phyloP scores from a whole-genome alignment of 1,140 invertebrate genomes.

The Neoseiulus cucumeris region DNA sequence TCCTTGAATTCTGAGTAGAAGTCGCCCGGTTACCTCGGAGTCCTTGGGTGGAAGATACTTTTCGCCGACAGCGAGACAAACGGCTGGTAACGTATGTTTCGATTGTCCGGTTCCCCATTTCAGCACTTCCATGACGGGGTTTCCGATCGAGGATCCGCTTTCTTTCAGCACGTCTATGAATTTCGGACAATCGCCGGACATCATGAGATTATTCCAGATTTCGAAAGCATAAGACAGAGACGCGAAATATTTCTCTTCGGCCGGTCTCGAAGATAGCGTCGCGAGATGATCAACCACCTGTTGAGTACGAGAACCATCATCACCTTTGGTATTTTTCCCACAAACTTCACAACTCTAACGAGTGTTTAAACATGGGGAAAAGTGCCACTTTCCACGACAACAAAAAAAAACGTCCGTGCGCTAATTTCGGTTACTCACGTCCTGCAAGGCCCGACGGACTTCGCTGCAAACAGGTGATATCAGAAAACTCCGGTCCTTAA shows the following conservation, averaged over 20 bases:
- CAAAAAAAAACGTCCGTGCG: no score
- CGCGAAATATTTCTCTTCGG: background rate
- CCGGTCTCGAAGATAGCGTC: background rate
- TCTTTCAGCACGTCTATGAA: background rate
- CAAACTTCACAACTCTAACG: no score
- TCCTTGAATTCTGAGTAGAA: background rate
- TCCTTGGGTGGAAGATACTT: background rate
- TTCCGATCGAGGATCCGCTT: background rate
- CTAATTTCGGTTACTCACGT: slow-evolving; percentile 1
- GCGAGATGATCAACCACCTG: background rate
- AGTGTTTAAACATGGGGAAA: no score
- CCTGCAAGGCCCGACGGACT: background rate
- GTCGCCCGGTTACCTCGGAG: background rate
- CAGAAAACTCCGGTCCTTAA: slow-evolving; percentile 31
- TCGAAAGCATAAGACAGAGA: background rate
- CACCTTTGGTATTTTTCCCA: no score
- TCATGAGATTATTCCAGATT: slow-evolving; percentile 5
- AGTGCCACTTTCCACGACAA: no score
- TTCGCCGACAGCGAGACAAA: background rate
- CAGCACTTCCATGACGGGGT: background rate
- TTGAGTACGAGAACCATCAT: no score
- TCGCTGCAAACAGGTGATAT: slow-evolving; percentile 10
- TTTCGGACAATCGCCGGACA: slow-evolving; percentile 5
- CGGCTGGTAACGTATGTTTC: slow-evolving; percentile 2
- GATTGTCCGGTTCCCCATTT: background rate